Conservation (phyloP, 1,140 invertebrate genomes). For the Cydia fagiglandana region DNA sequence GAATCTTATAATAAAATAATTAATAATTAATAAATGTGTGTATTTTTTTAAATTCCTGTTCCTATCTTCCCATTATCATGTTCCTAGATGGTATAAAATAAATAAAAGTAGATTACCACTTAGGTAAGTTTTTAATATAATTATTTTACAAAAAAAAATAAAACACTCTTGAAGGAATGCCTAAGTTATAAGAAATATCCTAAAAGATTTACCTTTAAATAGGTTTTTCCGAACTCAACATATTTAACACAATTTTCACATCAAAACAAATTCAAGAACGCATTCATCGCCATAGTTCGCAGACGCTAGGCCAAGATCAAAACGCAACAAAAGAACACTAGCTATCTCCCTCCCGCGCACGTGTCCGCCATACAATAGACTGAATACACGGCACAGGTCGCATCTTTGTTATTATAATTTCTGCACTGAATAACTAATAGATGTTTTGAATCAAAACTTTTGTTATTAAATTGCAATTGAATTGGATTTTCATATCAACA, state of each 20-base stretch:
- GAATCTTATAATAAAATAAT: too few species aligned
- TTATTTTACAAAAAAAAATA: too few species aligned
- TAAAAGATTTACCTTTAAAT: too few species aligned
- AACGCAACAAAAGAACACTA: not conserved
- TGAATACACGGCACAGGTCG: constrained; percentile 17
- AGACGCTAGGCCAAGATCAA: constrained; percentile 9
- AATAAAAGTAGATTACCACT: not conserved
- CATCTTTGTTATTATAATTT: constrained; percentile 31
- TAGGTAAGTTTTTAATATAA: too few species aligned
- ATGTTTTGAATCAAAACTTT: constrained; percentile 28
- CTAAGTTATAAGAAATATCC: too few species aligned
- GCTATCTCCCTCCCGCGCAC: constrained; percentile 16
- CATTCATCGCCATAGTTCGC: not conserved
- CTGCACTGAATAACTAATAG: constrained; percentile 26
- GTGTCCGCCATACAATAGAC: constrained; percentile 15
- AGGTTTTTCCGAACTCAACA: not conserved
- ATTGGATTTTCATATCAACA: constrained; percentile 24
- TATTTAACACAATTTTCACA: not conserved
- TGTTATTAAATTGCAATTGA: constrained; percentile 32
- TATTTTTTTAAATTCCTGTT: not conserved
- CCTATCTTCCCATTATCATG: not conserved
- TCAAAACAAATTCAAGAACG: constrained; percentile 1
- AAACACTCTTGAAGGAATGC: too few species aligned
- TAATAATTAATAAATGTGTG: too few species aligned
- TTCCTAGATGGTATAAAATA: not conserved